Percentiles rank a stretch among this genome's conserved stretches.
These are phyloP conservation scores for Malacoraja senta DNA, from an alignment of 2,797 vertebrate genomes.

Conservation along the genomic window DNA sequence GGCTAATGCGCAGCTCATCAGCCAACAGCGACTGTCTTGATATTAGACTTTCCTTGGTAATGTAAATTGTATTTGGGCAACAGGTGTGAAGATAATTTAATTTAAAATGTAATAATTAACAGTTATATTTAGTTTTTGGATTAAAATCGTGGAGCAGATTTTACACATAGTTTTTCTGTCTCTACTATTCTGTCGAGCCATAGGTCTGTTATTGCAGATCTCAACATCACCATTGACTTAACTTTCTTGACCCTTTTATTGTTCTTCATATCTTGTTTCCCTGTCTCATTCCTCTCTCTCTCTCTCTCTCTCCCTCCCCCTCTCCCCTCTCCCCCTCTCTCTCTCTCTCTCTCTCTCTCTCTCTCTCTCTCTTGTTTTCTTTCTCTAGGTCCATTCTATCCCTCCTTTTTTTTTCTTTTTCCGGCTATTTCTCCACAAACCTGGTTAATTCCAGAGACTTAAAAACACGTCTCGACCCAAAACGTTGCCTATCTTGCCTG, in stretches of 20 bases:
- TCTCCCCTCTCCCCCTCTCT: background rate
- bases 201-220: too few species aligned
- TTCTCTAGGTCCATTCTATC: background rate
- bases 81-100: slow-evolving; percentile 26
- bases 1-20: background rate
- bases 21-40: background rate
- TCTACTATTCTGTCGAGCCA: background rate
- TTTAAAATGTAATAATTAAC: slow-evolving; percentile 32
- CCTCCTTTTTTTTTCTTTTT: background rate
- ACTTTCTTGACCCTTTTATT: background rate
- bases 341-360: background rate
- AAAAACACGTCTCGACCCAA: too few species aligned
- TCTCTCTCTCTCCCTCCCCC: background rate
- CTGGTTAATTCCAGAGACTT: background rate
- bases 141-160: background rate
- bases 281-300: background rate
- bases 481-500: background rate
- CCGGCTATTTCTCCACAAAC: background rate
- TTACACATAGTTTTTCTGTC: background rate
- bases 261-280: too few species aligned
- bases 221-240: too few species aligned
- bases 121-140: slow-evolving; percentile 31
- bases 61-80: slow-evolving; percentile 26
- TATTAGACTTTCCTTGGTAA: slow-evolving; percentile 26
- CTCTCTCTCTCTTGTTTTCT: background rate